Evolutionary conservation across 2,888 invertebrate genomes (phyloP), one percentile per base, ranked within the genome.

Genomic region (Digitonthophagus gazella): DNA sequence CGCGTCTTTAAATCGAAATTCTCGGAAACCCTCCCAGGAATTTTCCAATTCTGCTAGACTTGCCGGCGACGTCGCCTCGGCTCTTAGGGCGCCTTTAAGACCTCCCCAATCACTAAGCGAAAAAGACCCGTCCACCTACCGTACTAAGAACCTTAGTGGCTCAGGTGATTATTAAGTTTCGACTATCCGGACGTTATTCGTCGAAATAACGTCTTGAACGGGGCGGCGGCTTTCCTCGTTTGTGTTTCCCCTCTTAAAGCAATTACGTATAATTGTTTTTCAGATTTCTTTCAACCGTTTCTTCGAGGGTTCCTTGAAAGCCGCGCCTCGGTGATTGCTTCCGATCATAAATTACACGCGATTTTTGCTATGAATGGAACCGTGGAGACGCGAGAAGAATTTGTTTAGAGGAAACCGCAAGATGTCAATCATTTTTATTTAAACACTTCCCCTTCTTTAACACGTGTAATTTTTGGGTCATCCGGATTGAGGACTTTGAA

Each of bases 1-100:
- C 64, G 64, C 68, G 28, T 65, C 70, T 70, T 72, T 71, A 73
- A 74, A 74, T 73, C 75, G 72, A 72, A 76, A 76, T 79, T 79
- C 79, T 74, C 72, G 76, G 78, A 79, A 79, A 77, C 73, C 73
- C 77, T 73, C 73, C 73, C 73, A 74, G 74, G 77, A 74, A 77
- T 78, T 76, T 76, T 74, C 77, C 75, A 75, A 75, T 76, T 76
- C 74, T 71, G 74, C 76, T 75, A 78, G 79, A 79, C 79, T 75
- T 72, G 74, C 66, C 76, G 79, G 77, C 79, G 78, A 75, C 77
- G 74, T 65, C 65, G 67, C 58, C 58, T 67, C 16, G 58, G 5
- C 61, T 58, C 58, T 15, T 61, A 4, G 61, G 6, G 61, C 61
- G n/a, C 61, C n/a, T 18, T 20, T 61, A 61, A 61, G 18, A 61